Evolutionary conservation across 2,113 vertebrate genomes (phyloP).

Genomic region (Myotis davidii): DNA sequence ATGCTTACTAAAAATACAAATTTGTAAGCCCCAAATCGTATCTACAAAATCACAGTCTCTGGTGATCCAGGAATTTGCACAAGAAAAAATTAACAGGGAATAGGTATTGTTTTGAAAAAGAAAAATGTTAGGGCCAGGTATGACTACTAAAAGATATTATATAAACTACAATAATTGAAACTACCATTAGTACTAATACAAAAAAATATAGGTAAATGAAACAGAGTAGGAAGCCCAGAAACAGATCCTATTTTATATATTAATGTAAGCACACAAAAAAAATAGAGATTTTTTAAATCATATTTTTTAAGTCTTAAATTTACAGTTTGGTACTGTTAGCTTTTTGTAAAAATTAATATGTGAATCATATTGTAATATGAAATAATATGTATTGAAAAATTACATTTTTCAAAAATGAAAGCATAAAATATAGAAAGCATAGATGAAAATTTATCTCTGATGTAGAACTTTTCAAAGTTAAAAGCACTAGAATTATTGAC

Average conservation of each 20-base stretch:
- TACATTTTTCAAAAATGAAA: background rate
- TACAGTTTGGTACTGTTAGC: background rate
- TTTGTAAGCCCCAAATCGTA: background rate
- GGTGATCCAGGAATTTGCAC: background rate
- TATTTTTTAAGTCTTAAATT: constrained; percentile 3
- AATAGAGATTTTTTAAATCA: background rate
- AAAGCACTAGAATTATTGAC: background rate
- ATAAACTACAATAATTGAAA: background rate
- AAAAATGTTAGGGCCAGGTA: background rate
- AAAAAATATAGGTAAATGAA: background rate
- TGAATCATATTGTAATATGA: background rate
- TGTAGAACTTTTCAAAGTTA: constrained; percentile 4
- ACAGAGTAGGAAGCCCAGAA: background rate
- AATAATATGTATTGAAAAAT: background rate
- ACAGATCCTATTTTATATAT: background rate
- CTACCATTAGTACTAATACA: background rate
- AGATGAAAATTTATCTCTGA: background rate
- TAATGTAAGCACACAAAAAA: background rate
- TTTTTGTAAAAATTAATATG: constrained; percentile 6
- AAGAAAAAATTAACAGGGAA: background rate
- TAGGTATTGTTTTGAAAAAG: background rate
- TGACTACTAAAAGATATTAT: background rate
- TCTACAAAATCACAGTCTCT: constrained; percentile 18
- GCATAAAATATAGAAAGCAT: background rate
- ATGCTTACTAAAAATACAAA: constrained; percentile 34